Base-by-base conservation (phyloP, 2,888 invertebrate genomes). In the Caenorhabditis wallacei region DNA sequence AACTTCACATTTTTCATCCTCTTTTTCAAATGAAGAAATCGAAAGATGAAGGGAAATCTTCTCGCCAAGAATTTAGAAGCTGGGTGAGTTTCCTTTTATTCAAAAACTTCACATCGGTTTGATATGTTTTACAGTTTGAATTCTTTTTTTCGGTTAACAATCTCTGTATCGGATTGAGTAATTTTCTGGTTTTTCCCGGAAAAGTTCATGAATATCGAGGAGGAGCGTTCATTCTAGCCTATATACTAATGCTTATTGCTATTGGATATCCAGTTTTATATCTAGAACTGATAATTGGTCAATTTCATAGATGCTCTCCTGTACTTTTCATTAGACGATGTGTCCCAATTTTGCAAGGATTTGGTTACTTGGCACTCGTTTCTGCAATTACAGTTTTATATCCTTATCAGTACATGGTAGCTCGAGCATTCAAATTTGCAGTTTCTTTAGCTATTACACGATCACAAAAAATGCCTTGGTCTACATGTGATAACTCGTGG, bases 61-160 rank as follows among this genome's bases (percentile, higher is more conserved):
- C 37, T 35, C 57, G 57, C 8, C 57, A 35, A 20, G 18, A 59
- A 59, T 59, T 59, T 18, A 35, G n/a, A 59, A 59, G 30, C 10
- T 59, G 57, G 37, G 37, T 37, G 11, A 2, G 35, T 37, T 13
- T 0, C 2, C 10, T 13, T 11, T 24, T 4, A 18, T 18, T 2
- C 5, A 20, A 53, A 11, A 20, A 13, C 5, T 16, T 16, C 46
- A 11, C 11, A 18, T 22, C 57, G n/a, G n/a, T n/a, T n/a, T n/a
- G n/a, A n/a, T n/a, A n/a, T n/a, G n/a, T n/a, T 54, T 70, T 70
- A 7, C 70, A 70, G 70, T 59, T 43, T 18, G 70, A 70, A 57
- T 59, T 48, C 43, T 24, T 59, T 13, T 59, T 70, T n/a, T 48
- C 70, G 18, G 59, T 70, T 1, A 20, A 56, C 20, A 70, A 70